Percentiles rank a stretch among this genome's conserved stretches.
phyloP scores from a whole-genome alignment of 2,113 vertebrate genomes.

The Aspiorhynchus laticeps region DNA sequence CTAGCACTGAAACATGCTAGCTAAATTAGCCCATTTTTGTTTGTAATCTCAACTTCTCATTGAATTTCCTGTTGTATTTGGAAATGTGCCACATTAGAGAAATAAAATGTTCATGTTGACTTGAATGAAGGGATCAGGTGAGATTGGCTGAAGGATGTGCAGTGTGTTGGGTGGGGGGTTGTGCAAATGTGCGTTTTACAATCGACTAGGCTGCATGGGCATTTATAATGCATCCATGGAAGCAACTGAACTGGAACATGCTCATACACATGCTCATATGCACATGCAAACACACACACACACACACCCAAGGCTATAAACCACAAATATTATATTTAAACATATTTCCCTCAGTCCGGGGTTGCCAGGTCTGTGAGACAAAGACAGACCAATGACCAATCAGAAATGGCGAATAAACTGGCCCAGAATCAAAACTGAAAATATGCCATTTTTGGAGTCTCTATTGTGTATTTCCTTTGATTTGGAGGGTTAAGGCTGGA shows the following conservation, averaged over 20 bases:
- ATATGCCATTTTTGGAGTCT: not conserved
- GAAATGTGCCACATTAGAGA: not conserved
- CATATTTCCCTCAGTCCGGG: not conserved
- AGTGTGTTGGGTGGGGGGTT: conserved; percentile 47
- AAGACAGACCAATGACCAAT: not conserved
- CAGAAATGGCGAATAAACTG: not conserved
- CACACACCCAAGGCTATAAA: not conserved
- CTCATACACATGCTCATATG: not conserved
- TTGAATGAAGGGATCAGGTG: not conserved
- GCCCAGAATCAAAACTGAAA: not conserved
- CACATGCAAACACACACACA: not conserved
- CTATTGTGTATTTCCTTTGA: not conserved
- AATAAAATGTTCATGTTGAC: not conserved
- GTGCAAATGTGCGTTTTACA: conserved; percentile 11
- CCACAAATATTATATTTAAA: not conserved
- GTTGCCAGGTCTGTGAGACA: not conserved
- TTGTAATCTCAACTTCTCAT: not conserved
- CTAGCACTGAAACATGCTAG: not conserved
- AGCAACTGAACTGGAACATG: conserved; percentile 25
- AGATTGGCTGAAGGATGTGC: not conserved
- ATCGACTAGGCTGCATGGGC: not conserved
- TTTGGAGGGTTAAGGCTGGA: not conserved
- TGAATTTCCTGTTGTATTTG: not conserved
- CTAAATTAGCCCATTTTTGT: not conserved
- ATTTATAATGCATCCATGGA: conserved; percentile 14